Evolutionary conservation across 2,113 vertebrate genomes (phyloP).

Genomic region (Muntiacus reevesi): DNA sequence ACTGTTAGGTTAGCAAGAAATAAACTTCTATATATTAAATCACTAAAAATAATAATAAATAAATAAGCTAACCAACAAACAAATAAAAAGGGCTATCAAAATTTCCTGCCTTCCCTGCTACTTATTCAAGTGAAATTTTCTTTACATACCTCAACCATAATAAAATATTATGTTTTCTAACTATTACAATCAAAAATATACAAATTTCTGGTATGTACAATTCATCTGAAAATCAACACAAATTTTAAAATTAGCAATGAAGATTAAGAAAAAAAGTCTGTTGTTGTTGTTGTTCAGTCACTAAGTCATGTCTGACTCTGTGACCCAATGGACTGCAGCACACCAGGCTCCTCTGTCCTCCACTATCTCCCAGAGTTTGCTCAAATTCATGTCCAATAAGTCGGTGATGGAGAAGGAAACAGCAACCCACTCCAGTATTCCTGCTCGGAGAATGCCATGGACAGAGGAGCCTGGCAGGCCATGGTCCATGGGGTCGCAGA

Average conservation of each 20-base stretch:
- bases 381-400: background rate
- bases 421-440: background rate
- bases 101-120: background rate
- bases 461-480: background rate
- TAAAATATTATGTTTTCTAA: background rate
- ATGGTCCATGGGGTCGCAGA: background rate
- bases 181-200: background rate
- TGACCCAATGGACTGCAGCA: background rate
- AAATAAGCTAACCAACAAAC: background rate
- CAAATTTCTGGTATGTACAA: background rate
- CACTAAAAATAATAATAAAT: background rate
- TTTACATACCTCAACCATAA: background rate
- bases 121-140: background rate
- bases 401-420: background rate
- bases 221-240: slow-evolving; percentile 18
- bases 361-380: background rate
- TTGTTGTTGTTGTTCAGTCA: background rate
- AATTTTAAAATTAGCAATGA: background rate
- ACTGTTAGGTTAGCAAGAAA: background rate
- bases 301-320: background rate
- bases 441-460: background rate
- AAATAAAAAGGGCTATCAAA: background rate
- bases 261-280: background rate
- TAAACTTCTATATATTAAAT: background rate
- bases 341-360: background rate